Evolutionary conservation across 2,113 vertebrate species (phyloP), one percentile per base, ranked within the genome.

Genomic region (Dasyprocta punctata): DNA sequence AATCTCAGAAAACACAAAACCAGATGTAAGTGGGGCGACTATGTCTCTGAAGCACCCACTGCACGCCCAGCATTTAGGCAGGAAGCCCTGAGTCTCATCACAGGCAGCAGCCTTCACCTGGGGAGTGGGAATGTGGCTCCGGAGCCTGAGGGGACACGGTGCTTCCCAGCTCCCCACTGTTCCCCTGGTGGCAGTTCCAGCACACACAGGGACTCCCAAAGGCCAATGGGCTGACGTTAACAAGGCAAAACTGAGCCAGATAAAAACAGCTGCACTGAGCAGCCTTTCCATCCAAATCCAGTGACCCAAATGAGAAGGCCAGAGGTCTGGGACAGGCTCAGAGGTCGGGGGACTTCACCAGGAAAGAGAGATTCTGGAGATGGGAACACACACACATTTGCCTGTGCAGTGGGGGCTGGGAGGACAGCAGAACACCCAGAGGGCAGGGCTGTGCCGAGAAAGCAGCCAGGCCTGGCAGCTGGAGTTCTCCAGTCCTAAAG

Each of bases 301-400:
- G 16, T 10, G 12, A 8, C 1, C 8, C 22, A 26, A 33, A 44
- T 33, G 52, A 0, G 0, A 56, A 54, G 20, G 6, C 65, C 3
- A 3, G 69, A 5, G 3, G 26, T 49, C 44, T 41, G 38, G 56
- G 44, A 33, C 17, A 44, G 36, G 84, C 1, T 14, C 63, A 56
- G 1, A 4, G 30, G 24, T 56, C 26, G 5, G 24, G 36, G 17
- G 7, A 38, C 30, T n/a, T 77, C n/a, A 22, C 47, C 13, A 7
- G 41, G 36, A 69, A 80, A 44, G 4, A 0, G 17, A 81, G 84
- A 82, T 41, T 49, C 77, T 75, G 69, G 38, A 54, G 63, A n/a
- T 63, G 92, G 19, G 30, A 83, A n/a, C 5, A 41, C 0, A 20
- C 1, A 14, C 30, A 5, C 4, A 56, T 19, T 17, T 5, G 30